Percentiles rank a stretch among this genome's conserved stretches.
phyloP scores from a whole-genome alignment of 2,888 invertebrate species.

The Embidobia sp. region DNA sequence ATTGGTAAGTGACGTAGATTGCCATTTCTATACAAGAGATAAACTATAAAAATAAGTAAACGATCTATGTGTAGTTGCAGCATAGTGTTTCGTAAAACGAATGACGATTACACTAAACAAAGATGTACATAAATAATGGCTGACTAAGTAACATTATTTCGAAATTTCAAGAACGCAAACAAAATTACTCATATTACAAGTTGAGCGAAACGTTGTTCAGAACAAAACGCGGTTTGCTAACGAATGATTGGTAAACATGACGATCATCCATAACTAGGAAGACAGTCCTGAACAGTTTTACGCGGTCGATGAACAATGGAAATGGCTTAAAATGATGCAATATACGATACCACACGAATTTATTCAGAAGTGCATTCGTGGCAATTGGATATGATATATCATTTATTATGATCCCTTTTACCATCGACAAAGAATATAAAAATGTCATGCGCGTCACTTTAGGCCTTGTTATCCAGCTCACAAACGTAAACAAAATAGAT shows the following conservation, averaged over 20 bases:
- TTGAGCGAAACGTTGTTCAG: conserved; percentile 17
- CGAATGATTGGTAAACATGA: too few species aligned
- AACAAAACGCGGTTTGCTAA: too few species aligned
- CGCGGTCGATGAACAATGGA: not conserved
- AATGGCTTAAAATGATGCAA: conserved; percentile 44
- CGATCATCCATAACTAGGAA: too few species aligned
- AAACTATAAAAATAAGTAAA: conserved; percentile 38
- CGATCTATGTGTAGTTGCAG: conserved; percentile 55
- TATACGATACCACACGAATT: too few species aligned
- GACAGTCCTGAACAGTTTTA: conserved; percentile 22
- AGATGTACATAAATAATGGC: conserved; percentile 58
- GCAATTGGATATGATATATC: too few species aligned
- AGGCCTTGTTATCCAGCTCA: conserved; percentile 48
- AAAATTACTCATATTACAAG: conserved; percentile 28
- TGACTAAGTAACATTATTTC: conserved; percentile 50
- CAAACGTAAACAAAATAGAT: conserved; percentile 56
- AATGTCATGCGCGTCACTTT: conserved; percentile 38
- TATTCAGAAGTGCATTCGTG: not conserved
- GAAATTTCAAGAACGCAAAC: conserved; percentile 38
- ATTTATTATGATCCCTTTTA: too few species aligned
- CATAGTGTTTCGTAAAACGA: conserved; percentile 45
- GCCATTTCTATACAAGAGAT: conserved; percentile 23
- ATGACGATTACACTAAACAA: conserved; percentile 55
- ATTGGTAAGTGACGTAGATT: conserved; percentile 43
- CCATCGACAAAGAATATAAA: not conserved